Base-by-base conservation (phyloP, 2,888 invertebrate genomes). In the Perizoma affinitatum region DNA sequence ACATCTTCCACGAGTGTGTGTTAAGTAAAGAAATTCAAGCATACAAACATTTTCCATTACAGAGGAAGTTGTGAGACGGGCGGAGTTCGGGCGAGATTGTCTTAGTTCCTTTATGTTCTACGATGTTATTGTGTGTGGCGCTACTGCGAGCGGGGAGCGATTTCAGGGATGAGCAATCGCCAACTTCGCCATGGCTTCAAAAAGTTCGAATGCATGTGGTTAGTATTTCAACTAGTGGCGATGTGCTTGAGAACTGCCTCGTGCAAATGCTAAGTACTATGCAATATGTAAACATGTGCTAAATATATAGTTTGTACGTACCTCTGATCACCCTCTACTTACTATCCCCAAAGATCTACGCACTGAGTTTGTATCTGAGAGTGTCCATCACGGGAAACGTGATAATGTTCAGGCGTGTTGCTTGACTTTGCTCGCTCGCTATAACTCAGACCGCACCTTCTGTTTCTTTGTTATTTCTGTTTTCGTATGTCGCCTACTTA, bases 401-500 rank as follows among this genome's bases (percentile, higher is more conserved):
- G 22, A 22, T 22, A 1, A 3, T 22, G 22, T 22, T 22, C 3
- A 3, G 22, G 1, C 1, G 22, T 22, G 3, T 22, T 22, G 22
- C 3, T 22, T 22, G 22, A 22, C 22, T 3, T 22, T 22, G 22
- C 22, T 22, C 3, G 1, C 22, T 22, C 22, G 47, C 51, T 7
- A 6, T n/a, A 50, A 38, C 40, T 48, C 5, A 0, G n/a, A n/a
- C 38, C 47, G n/a, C 22, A 42, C 52, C 65, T 50, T 58, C 55
- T 68, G 67, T 64, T 75, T 70, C 66, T 72, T 69, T 70, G 66
- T 67, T 67, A 56, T 66, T 61, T 52, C 62, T 41, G 51, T 60
- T 59, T 61, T 61, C 48, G 58, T 52, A 44, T 52, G 54, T 41
- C 54, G 44, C 56, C 45, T 43, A 56, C 51, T 56, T 65, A 63